Evolutionary conservation across 2,797 vertebrate genomes (phyloP).

Genomic region (Malacoctenus gilli): DNA sequence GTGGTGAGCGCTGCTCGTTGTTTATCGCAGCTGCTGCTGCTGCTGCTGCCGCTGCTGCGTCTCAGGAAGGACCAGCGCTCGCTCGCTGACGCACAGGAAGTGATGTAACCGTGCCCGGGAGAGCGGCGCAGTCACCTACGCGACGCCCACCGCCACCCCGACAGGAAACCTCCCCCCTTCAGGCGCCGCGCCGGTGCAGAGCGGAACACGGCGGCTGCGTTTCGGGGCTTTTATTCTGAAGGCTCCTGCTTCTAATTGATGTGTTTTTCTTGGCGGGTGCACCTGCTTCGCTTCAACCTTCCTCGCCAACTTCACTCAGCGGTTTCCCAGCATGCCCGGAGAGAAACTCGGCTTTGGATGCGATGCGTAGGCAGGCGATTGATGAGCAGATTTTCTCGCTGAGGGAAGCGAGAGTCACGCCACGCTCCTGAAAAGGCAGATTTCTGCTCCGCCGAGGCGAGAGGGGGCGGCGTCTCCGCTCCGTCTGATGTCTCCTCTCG

Average conservation of each 20-base stretch:
- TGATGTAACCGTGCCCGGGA: conserved; percentile 28
- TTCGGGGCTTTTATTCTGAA: too few species aligned
- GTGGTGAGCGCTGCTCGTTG: too few species aligned
- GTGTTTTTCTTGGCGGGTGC: background rate
- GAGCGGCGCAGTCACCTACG: conserved; percentile 24
- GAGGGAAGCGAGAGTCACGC: background rate
- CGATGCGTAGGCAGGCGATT: conserved; percentile 34
- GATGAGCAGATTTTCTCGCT: conserved; percentile 4
- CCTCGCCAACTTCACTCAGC: conserved; percentile 16
- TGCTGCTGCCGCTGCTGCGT: too few species aligned
- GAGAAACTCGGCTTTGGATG: conserved; percentile 31
- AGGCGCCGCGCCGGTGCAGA: conserved; percentile 1
- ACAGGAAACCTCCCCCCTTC: conserved; percentile 12
- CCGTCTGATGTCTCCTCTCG: background rate
- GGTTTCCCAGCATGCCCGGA: conserved; percentile 33
- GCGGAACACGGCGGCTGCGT: background rate
- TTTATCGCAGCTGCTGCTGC: too few species aligned
- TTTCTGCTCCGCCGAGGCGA: background rate
- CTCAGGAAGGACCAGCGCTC: too few species aligned
- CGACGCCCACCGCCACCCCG: conserved; percentile 31
- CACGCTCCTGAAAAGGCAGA: background rate
- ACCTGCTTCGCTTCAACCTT: conserved; percentile 8
- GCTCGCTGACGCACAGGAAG: background rate
- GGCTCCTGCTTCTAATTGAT: too few species aligned
- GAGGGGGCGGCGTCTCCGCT: background rate